Evolutionary conservation across 2,888 invertebrate genomes (phyloP).

Genomic region (Hemistola chrysoprasaria): DNA sequence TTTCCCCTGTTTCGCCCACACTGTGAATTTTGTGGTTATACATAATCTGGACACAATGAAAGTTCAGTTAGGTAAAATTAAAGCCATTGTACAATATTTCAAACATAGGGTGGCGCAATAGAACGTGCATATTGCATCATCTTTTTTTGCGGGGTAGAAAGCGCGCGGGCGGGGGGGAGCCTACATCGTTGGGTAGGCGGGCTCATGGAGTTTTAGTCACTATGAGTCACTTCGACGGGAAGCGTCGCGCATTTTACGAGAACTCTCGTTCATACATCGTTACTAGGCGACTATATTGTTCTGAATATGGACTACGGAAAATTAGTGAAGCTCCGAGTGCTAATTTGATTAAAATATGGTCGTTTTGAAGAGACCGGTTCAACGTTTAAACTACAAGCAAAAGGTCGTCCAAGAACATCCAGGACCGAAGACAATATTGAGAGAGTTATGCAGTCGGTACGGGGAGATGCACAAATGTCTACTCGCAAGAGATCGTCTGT

Average conservation of each 20-base stretch:
- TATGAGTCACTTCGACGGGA: conserved; percentile 12
- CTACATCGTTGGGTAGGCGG: too few species aligned
- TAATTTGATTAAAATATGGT: conserved; percentile 13
- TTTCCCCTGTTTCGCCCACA: too few species aligned
- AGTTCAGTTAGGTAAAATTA: too few species aligned
- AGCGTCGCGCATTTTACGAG: conserved; percentile 14
- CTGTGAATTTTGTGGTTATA: too few species aligned
- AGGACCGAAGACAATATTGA: conserved; percentile 16
- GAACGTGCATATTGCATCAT: conserved; percentile 5
- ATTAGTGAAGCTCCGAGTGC: conserved; percentile 10
- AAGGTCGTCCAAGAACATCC: conserved; percentile 17
- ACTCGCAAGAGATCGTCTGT: conserved; percentile 15
- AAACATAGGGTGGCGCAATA: neutral
- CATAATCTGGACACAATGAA: too few species aligned
- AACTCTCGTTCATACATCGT: conserved; percentile 10
- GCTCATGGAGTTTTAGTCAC: neutral
- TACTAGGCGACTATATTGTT: conserved; percentile 14
- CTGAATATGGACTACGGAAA: conserved; percentile 8
- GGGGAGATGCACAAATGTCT: conserved; percentile 15
- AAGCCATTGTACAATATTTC: too few species aligned
- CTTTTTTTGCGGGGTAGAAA: conserved; percentile 4
- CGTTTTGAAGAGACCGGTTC: conserved; percentile 13
- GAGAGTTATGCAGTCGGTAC: conserved; percentile 12
- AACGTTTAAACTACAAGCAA: conserved; percentile 8
- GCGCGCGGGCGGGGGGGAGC: too few species aligned